Evolutionary conservation across 2,797 vertebrate species (phyloP), one percentile per base, ranked within the genome.

Genomic region (Sebastes iracundus): DNA sequence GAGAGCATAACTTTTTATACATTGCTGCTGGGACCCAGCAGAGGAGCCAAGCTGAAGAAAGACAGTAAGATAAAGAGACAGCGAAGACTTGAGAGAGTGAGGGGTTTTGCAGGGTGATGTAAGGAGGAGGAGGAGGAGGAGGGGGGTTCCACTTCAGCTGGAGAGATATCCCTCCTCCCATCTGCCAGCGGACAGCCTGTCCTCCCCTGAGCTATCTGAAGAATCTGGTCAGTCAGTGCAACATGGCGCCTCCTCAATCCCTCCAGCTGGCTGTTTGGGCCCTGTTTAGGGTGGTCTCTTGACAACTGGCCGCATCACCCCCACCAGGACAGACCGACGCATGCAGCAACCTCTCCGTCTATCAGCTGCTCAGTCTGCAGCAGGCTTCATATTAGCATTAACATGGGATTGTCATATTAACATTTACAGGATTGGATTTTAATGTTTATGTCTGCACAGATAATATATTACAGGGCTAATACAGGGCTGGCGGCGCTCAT

Each of bases 261-360:
- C 80, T 91, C 94, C 95, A 95, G 93, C 94, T 92, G 94, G 93
- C 82, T 96, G 92, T 96, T 96, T 95, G 93, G 92, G 88, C 91
- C 88, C 83, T 94, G 93, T 95, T 95, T 95, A 87, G 92, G 92
- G 91, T 93, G 32, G 79, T 94, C 94, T 96, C 95, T 88, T 95
- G 94, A 96, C 94, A 95, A 94, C 95, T 95, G 94, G 84, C 72
- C 86, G 79, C 82, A 80, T 84, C 83, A 85, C 86, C 85, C 86
- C 83, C 73, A 49, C 74, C 76, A 78, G 61, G 82, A 83, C 27
- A 84, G 52, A 64, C 69, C 7, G 2, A 69, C 74, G 69, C 66
- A 72, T 52, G 62, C 82, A 75, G 77, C 65, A 79, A 14, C 52
- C 58, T 82, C 80, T 73, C 38, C 2, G 16, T 77, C 72, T 69